A percentile compares a stretch with the other conserved stretches of the same genome.
phyloP scores from a whole-genome alignment of 1,140 invertebrate genomes.

The Pachypeltis micranthus region DNA sequence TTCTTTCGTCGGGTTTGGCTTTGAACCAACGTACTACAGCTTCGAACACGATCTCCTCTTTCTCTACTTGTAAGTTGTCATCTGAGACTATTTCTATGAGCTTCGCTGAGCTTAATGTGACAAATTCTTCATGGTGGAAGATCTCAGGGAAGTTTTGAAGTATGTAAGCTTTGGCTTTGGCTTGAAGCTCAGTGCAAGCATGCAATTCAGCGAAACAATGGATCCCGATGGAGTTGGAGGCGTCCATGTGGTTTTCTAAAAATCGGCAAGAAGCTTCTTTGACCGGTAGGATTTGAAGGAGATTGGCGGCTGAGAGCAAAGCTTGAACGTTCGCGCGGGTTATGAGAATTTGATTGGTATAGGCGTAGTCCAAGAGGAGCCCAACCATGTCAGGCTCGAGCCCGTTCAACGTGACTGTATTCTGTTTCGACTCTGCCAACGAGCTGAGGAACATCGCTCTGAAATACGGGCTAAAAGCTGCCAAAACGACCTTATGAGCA shows the following conservation, averaged over 20 bases:
- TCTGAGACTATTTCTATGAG: conserved; percentile 41
- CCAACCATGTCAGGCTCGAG: conserved; percentile 40
- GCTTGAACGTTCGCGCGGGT: conserved; percentile 42
- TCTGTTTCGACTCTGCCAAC: conserved; percentile 27
- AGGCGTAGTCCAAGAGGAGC: conserved; percentile 44
- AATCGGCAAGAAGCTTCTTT: conserved; percentile 42
- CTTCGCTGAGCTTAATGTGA: conserved; percentile 37
- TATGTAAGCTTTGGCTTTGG: conserved; percentile 34
- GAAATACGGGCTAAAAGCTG: conserved; percentile 89
- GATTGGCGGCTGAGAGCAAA: conserved; percentile 45
- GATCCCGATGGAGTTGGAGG: conserved; percentile 43
- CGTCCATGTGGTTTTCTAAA: conserved; percentile 43
- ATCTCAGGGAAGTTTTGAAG: conserved; percentile 34
- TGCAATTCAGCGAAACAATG: conserved; percentile 46
- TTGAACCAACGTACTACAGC: conserved; percentile 42
- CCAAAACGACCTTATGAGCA: conserved; percentile 82
- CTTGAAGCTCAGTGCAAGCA: conserved; percentile 38
- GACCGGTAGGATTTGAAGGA: conserved; percentile 42
- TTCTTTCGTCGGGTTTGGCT: conserved; percentile 32
- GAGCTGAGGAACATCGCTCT: conserved; percentile 55
- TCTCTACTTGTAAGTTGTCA: conserved; percentile 42
- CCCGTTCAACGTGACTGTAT: conserved; percentile 39
- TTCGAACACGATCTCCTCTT: conserved; percentile 44
- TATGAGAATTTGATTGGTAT: conserved; percentile 41
- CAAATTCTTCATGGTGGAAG: conserved; percentile 39